Evolutionary conservation across 1,140 invertebrate genomes (phyloP).

Genomic region (Ips nitidus): DNA sequence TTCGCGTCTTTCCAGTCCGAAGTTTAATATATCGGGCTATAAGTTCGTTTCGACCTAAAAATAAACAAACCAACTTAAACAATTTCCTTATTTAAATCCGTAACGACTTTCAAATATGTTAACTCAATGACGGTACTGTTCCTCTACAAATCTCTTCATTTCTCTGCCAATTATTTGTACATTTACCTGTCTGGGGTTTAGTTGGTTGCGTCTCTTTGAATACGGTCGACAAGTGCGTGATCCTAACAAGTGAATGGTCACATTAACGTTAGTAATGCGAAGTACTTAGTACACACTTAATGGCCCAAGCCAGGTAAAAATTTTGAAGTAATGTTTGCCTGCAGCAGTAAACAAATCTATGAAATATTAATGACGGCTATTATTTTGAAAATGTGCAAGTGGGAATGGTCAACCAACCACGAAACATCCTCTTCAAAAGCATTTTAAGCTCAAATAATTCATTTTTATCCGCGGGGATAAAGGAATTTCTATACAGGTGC

Average conservation of each 20-base stretch:
- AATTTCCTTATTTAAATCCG: slow-evolving; percentile 8
- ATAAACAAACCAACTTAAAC: slow-evolving; percentile 36
- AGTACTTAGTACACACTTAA: slow-evolving; percentile 12
- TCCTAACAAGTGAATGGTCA: slow-evolving; percentile 10
- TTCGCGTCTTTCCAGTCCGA: slow-evolving; percentile 97
- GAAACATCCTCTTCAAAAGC: too few relatives aligned
- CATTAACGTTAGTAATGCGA: slow-evolving; percentile 12
- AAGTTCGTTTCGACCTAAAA: slow-evolving; percentile 96
- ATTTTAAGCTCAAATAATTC: too few relatives aligned
- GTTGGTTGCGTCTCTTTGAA: not conserved
- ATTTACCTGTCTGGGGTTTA: too few relatives aligned
- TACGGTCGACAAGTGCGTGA: not conserved
- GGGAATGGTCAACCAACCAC: too few relatives aligned
- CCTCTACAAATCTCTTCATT: too few relatives aligned
- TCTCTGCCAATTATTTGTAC: too few relatives aligned
- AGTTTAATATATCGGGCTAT: slow-evolving; percentile 99
- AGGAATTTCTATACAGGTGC: too few relatives aligned
- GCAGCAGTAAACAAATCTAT: not conserved
- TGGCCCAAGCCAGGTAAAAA: not conserved
- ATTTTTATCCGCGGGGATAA: too few relatives aligned
- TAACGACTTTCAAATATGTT: not conserved
- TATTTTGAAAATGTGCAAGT: too few relatives aligned
- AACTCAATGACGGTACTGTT: too few relatives aligned
- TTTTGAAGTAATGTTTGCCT: slow-evolving; percentile 1
- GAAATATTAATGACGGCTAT: not conserved